Evolutionary conservation across 2,113 vertebrate genomes (phyloP).

Genomic region (Myrmecobius fasciatus): DNA sequence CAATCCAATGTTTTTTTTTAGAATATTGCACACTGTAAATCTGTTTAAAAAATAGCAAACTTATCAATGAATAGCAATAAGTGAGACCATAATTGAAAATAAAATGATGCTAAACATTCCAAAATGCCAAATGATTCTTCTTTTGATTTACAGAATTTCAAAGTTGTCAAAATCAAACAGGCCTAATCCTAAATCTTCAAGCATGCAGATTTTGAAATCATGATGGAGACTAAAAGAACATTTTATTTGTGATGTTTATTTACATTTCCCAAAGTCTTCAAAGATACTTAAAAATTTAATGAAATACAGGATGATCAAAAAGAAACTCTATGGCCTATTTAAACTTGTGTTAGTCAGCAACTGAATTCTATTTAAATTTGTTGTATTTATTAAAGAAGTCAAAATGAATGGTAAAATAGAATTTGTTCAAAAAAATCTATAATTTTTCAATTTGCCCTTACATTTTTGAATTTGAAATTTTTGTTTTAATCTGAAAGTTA

Average conservation of each 20-base stretch:
- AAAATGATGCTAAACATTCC: neutral
- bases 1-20: neutral
- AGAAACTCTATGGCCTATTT: slow-evolving; percentile 1
- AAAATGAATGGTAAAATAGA: neutral
- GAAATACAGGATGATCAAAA: slow-evolving; percentile 41
- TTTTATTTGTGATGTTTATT: neutral
- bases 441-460: neutral
- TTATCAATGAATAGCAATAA: neutral
- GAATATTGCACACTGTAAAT: neutral
- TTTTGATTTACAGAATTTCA: neutral
- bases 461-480: neutral
- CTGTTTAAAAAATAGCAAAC: neutral
- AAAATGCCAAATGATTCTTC: neutral
- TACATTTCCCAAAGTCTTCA: slow-evolving; percentile 8
- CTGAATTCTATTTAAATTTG: slow-evolving; percentile 44
- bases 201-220: neutral
- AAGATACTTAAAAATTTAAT: slow-evolving; percentile 46
- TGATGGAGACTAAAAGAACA: neutral
- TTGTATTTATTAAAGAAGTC: slow-evolving; percentile 33
- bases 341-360: neutral
- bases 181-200: neutral
- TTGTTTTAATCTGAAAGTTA: neutral
- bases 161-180: neutral
- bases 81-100: neutral
- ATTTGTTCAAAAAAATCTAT: neutral